Conservation (phyloP, 2,113 vertebrate genomes). For the Pristiophorus japonicus region DNA sequence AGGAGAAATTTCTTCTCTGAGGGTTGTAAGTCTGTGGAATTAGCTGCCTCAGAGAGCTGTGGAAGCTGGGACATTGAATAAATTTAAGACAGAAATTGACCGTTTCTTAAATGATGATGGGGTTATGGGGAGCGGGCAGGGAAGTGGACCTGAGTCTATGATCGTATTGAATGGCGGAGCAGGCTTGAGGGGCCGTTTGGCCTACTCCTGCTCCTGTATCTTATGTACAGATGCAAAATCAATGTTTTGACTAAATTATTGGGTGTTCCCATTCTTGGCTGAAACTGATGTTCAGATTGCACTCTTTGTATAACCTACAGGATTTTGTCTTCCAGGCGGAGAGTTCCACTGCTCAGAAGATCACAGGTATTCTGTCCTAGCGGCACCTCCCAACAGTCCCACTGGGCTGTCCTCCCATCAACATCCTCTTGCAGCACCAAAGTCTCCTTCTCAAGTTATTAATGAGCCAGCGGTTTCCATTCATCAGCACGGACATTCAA, state of each 20-base stretch:
- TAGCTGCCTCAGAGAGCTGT: too few species aligned
- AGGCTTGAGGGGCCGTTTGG: too few species aligned
- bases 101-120: too few species aligned
- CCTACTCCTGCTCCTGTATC: too few species aligned
- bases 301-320: not conserved
- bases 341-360: conserved; percentile 85
- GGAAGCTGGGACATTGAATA: too few species aligned
- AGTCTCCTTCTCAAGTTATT: conserved; percentile 21
- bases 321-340: conserved; percentile 58
- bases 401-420: conserved; percentile 84
- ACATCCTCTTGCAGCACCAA: conserved; percentile 55
- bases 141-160: too few species aligned
- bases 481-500: conserved; percentile 59
- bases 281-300: not conserved
- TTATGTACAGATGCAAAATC: not conserved
- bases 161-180: too few species aligned
- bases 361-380: conserved; percentile 87
- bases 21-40: too few species aligned
- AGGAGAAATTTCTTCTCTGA: too few species aligned
- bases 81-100: too few species aligned
- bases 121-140: too few species aligned
- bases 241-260: not conserved
- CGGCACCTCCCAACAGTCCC: conserved; percentile 94
- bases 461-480: conserved; percentile 8
- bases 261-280: not conserved